Evolutionary conservation across 2,888 invertebrate genomes (phyloP).

Genomic region (Ichneumoninae sp.): DNA sequence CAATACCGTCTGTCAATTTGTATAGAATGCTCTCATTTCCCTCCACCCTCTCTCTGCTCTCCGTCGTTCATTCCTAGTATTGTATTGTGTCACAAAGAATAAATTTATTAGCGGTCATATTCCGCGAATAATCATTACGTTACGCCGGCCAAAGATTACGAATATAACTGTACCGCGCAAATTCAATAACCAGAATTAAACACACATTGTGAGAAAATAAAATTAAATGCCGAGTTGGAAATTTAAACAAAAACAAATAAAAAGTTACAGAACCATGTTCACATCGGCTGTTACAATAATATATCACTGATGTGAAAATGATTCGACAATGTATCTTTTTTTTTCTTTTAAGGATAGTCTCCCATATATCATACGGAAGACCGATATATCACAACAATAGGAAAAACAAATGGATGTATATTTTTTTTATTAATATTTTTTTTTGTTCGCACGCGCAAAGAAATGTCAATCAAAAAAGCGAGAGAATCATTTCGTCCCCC

Average conservation of each 20-base stretch:
- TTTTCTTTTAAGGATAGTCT: background rate
- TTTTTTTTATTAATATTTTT: background rate
- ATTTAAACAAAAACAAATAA: background rate
- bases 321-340: no score
- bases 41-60: slow-evolving; percentile 60
- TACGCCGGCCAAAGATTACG: slow-evolving; percentile 16
- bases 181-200: slow-evolving; percentile 22
- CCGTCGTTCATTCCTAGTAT: slow-evolving; percentile 28
- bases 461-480: background rate
- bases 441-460: background rate
- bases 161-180: slow-evolving; percentile 36
- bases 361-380: no score
- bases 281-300: background rate
- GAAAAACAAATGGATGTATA: no score
- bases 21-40: slow-evolving; percentile 31
- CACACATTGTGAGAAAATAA: background rate
- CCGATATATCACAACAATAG: no score
- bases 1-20: slow-evolving; percentile 56
- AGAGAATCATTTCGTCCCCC: background rate
- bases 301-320: no score
- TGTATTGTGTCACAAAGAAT: slow-evolving; percentile 31
- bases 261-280: background rate
- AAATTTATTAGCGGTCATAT: slow-evolving; percentile 45
- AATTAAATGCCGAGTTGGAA: background rate
- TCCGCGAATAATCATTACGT: slow-evolving; percentile 38